phyloP scores from a whole-genome alignment of 2,113 vertebrate species.

The Helogale parvula region DNA sequence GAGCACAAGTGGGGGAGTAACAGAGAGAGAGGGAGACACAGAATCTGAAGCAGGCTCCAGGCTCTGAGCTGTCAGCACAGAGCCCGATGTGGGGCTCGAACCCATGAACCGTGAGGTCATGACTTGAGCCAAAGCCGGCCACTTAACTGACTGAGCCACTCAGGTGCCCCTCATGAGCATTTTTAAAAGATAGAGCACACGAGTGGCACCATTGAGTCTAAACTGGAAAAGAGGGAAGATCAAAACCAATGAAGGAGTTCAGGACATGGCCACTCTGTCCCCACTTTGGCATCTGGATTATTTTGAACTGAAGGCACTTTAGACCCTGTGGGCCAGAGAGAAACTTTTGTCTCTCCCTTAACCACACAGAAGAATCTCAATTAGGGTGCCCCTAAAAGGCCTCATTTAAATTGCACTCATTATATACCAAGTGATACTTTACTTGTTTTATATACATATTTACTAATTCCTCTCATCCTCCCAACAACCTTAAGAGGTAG shows the following conservation, averaged over 20 bases:
- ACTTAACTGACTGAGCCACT: no score
- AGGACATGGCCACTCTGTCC: neutral
- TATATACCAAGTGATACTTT: neutral
- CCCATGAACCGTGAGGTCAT: no score
- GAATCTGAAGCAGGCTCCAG: no score
- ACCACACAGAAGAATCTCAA: neutral
- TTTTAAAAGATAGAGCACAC: neutral
- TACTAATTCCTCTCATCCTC: neutral
- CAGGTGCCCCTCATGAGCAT: no score
- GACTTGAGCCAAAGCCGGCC: no score
- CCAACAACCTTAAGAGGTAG: neutral
- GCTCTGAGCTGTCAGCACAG: no score
- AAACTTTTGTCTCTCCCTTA: neutral
- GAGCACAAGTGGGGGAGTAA: no score
- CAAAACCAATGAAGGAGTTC: neutral
- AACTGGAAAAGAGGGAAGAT: neutral
- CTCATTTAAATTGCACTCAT: neutral
- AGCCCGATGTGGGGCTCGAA: no score
- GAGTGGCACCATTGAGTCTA: neutral
- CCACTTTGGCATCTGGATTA: neutral
- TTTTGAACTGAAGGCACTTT: neutral
- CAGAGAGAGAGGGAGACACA: no score
- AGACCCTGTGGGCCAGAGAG: neutral
- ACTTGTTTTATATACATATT: neutral
- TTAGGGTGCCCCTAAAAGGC: neutral